Evolutionary conservation across 1,140 invertebrate species (phyloP).

Genomic region (Drosophila ohnishii): DNA sequence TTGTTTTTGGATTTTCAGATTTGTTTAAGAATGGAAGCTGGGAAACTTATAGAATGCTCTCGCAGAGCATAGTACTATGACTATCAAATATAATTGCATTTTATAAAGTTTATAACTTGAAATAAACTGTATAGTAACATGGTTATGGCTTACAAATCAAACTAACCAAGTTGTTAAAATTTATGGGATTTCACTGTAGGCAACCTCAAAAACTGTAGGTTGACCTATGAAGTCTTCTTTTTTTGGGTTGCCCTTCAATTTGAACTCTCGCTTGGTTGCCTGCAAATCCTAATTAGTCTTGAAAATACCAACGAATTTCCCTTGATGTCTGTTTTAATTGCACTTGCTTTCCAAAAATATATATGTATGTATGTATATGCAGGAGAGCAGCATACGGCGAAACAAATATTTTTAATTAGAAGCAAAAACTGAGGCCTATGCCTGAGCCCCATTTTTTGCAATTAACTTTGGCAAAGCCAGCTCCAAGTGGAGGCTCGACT

Average conservation of each 20-base stretch:
- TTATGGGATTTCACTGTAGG: neutral
- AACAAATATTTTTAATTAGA: constrained; percentile 72
- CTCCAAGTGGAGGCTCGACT: constrained; percentile 39
- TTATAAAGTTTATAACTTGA: too few species aligned
- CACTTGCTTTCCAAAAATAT: constrained; percentile 33
- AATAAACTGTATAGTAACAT: neutral
- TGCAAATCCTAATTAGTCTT: constrained; percentile 46
- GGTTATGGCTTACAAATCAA: too few species aligned
- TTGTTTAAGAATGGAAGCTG: too few species aligned
- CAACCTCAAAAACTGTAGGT: neutral
- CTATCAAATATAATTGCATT: neutral
- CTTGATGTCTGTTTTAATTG: constrained; percentile 67
- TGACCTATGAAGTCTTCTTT: constrained; percentile 15
- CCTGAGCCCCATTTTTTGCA: constrained; percentile 55
- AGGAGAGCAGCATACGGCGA: constrained; percentile 12
- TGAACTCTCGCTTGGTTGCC: constrained; percentile 12
- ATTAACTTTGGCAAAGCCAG: constrained; percentile 68
- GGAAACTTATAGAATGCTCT: too few species aligned
- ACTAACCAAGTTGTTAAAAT: too few species aligned
- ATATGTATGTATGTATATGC: neutral
- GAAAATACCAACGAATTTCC: constrained; percentile 32
- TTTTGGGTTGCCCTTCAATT: constrained; percentile 35
- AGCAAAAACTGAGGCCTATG: constrained; percentile 41
- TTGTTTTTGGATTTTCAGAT: too few species aligned
- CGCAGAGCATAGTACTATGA: too few species aligned